Percentiles rank a stretch among this genome's conserved stretches.
These are phyloP conservation scores for Mactromeris polynyma DNA, from an alignment of 2,888 invertebrate genomes.

Conservation along the genomic window DNA sequence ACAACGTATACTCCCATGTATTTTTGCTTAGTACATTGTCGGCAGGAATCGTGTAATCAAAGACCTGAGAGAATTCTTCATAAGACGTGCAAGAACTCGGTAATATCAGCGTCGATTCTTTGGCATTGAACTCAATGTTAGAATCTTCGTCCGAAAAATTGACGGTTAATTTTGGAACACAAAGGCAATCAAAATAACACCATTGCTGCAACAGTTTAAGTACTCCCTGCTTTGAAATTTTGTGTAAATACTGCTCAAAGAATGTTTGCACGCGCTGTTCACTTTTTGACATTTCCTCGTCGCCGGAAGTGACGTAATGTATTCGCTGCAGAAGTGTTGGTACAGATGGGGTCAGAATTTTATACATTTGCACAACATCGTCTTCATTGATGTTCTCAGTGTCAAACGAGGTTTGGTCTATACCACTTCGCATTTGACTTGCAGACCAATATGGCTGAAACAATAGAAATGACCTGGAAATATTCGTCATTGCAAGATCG, in stretches of 20 bases:
- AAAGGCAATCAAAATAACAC: conserved; percentile 74
- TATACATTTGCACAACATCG: conserved; percentile 69
- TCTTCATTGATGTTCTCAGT: conserved; percentile 65
- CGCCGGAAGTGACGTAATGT: conserved; percentile 67
- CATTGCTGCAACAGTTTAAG: conserved; percentile 68
- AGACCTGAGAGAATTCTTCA: conserved; percentile 49
- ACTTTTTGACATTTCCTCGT: conserved; percentile 52
- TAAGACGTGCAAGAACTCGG: conserved; percentile 55
- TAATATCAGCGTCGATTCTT: conserved; percentile 50
- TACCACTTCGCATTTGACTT: conserved; percentile 66
- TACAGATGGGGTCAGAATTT: conserved; percentile 66
- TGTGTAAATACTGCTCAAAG: conserved; percentile 72
- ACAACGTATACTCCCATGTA: conserved; percentile 54
- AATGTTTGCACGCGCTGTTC: conserved; percentile 69
- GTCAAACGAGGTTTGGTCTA: conserved; percentile 47
- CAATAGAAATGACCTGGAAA: conserved; percentile 67
- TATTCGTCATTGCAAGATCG: conserved; percentile 58
- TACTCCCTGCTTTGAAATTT: conserved; percentile 62
- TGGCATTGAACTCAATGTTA: conserved; percentile 48
- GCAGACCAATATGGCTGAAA: conserved; percentile 72
- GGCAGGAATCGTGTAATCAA: conserved; percentile 56
- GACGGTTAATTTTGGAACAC: conserved; percentile 67
- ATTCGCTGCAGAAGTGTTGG: conserved; percentile 68
- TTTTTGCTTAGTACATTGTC: conserved; percentile 3
- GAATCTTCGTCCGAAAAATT: conserved; percentile 52